A percentile compares a stretch with the other conserved stretches of the same genome.
These are phyloP conservation scores for Oryzias woworae DNA, from an alignment of 2,113 vertebrate species.

Conservation along the genomic window DNA sequence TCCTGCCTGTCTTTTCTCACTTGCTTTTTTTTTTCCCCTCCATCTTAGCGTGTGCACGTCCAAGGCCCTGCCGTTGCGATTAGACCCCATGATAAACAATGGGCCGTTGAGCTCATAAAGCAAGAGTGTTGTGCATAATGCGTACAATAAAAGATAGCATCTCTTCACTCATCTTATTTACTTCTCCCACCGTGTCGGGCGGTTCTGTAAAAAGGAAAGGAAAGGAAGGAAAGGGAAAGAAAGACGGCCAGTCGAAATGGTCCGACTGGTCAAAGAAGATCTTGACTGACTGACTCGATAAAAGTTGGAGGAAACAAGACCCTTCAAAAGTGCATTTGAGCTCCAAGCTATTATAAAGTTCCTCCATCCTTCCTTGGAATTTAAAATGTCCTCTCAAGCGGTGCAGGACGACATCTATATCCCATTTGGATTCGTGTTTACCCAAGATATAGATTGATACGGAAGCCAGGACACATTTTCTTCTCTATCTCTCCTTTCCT, in stretches of 20 bases:
- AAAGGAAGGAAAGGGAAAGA: conserved; percentile 57
- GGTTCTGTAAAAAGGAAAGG: conserved; percentile 87
- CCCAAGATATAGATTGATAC: conserved; percentile 62
- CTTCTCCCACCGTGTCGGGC: conserved; percentile 83
- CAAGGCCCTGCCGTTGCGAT: conserved; percentile 65
- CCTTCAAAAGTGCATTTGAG: conserved; percentile 38
- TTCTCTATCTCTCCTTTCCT: conserved; percentile 37
- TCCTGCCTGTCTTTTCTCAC: conserved; percentile 33
- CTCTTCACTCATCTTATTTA: conserved; percentile 96
- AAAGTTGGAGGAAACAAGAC: conserved; percentile 29
- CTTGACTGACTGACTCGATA: conserved; percentile 77
- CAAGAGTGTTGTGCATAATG: conserved; percentile 77
- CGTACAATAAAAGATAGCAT: conserved; percentile 93
- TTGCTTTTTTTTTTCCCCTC: conserved; percentile 27
- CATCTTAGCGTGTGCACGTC: conserved; percentile 54
- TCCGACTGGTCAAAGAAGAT: conserved; percentile 88
- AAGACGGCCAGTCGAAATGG: conserved; percentile 84
- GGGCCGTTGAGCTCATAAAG: conserved; percentile 78
- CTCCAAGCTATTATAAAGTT: conserved; percentile 42
- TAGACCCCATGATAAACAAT: conserved; percentile 72
- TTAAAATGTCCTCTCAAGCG: conserved; percentile 50
- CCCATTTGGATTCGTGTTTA: conserved; percentile 57
- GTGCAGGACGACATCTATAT: conserved; percentile 40
- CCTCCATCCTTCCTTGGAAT: conserved; percentile 29
- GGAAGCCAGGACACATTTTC: conserved; percentile 51